Conservation (phyloP, 2,797 vertebrate species). For the Acridotheres tristis region DNA sequence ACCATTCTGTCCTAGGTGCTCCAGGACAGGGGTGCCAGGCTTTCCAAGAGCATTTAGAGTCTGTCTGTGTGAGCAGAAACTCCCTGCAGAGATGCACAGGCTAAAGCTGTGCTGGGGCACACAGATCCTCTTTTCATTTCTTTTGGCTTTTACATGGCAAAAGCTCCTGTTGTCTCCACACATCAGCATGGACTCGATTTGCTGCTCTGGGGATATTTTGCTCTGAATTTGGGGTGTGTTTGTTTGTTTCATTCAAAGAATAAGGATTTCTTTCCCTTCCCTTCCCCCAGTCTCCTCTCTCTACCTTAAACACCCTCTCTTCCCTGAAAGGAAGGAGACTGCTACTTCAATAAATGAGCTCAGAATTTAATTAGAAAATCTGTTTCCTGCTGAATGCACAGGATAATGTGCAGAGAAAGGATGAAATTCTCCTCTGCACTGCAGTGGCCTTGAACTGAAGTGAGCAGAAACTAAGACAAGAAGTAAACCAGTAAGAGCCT, state of each 20-base stretch:
- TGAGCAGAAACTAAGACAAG: conserved; percentile 8
- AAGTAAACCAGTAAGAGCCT: conserved; percentile 4
- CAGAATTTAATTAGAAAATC: conserved; percentile 21
- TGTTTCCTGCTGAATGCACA: conserved; percentile 38
- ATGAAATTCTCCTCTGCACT: conserved; percentile 41
- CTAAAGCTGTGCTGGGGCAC: conserved; percentile 2
- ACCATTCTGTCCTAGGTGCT: background rate
- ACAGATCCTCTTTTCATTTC: background rate
- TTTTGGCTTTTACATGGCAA: conserved; percentile 29
- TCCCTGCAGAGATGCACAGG: background rate
- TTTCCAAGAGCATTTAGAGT: background rate
- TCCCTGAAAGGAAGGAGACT: background rate
- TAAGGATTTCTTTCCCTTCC: background rate
- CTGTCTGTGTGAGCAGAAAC: conserved; percentile 1
- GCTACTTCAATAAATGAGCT: background rate
- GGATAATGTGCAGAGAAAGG: conserved; percentile 14
- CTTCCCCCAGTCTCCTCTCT: background rate
- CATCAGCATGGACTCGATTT: background rate
- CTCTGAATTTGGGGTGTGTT: conserved; percentile 57
- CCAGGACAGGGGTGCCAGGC: background rate
- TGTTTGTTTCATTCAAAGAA: background rate
- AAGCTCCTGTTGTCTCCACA: background rate
- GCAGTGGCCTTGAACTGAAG: conserved; percentile 19
- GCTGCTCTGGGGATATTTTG: conserved; percentile 32
- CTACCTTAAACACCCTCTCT: background rate